Percentiles rank a stretch among this genome's conserved stretches.
Evolutionary conservation across 2,888 invertebrate species (phyloP).

Genomic region (Caenorhabditis japonica): DNA sequence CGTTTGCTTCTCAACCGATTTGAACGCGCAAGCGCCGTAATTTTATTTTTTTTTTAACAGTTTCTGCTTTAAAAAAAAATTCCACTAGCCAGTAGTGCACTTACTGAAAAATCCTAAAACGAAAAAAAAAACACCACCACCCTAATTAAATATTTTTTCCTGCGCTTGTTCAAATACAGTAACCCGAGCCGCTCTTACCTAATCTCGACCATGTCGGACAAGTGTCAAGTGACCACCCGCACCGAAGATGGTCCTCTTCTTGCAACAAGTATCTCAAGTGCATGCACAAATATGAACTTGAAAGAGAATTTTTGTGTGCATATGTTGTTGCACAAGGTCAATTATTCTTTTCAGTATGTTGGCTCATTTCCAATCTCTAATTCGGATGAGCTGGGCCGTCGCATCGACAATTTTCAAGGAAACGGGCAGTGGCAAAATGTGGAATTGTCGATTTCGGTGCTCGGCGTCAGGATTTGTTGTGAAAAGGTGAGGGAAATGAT

Average conservation of each 20-base stretch:
- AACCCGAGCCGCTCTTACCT: conserved; percentile 13
- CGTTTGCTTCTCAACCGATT: no score
- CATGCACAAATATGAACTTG: not conserved
- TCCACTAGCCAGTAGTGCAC: no score
- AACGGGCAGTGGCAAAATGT: conserved; percentile 28
- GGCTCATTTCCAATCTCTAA: conserved; percentile 62
- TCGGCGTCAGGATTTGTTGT: conserved; percentile 55
- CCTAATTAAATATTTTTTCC: no score
- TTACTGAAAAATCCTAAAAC: no score
- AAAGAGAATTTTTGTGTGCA: not conserved
- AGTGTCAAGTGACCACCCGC: conserved; percentile 40
- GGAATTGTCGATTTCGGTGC: conserved; percentile 54
- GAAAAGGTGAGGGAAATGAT: conserved; percentile 46
- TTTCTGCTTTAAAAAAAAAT: no score
- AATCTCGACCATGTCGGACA: conserved; percentile 15
- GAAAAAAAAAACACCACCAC: no score
- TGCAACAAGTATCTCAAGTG: not conserved
- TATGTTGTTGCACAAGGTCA: not conserved
- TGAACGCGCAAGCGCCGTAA: no score
- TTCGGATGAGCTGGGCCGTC: conserved; percentile 40
- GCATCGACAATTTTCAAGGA: conserved; percentile 53
- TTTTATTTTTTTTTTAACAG: no score
- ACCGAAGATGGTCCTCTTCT: not conserved
- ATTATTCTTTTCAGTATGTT: conserved; percentile 62
- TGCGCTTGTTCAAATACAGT: conserved; percentile 36